Evolutionary conservation across 2,113 vertebrate species (phyloP), one percentile per base, ranked within the genome.

Genomic region (Empidonax traillii): DNA sequence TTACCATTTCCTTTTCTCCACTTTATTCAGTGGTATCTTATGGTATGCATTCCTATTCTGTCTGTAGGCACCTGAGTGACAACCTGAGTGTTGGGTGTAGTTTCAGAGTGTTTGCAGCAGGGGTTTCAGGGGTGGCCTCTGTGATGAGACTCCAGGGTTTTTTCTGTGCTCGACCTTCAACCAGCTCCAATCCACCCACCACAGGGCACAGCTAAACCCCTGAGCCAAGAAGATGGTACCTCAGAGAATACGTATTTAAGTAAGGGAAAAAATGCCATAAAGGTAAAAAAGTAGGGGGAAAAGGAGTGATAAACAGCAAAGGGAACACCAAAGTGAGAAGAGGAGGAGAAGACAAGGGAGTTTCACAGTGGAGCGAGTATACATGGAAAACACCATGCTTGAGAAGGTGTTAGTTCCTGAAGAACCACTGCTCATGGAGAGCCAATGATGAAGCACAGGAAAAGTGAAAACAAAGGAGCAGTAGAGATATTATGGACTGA

Each of bases 61-160:
- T 47, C 21, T 74, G 30, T 0, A 1, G 53, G 15, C 13, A 44
- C 85, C 49, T 49, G 27, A 49, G 33, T 35, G 35, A 35, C 35
- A 35, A 35, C 35, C 35, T 35, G 35, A 35, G 14, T 66, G 30
- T 55, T 4, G 2, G 10, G 3, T 35, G 2, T 8, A 71, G 23
- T 75, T 18, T 78, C 24, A 25, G 12, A 12, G 7, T 41, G 19
- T 63, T 87, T 67, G 46, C 17, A 55, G 14, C 1, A 5, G 21
- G 6, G 15, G 7, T 6, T 56, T 66, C 28, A 56, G 12, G 25
- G 15, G 3, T 71, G 37, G 30, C 15, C 27, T 86, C 37, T 58
- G 13, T 43, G 56, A n/a, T 0, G 0, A 28, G 11, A 63, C 1
- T 18, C 19, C 33, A 35, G 18, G 19, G 3, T 19, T 43, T 79